A percentile compares a stretch with the other conserved stretches of the same genome.
These are phyloP conservation scores for Hirtodrosophila trivittata DNA, from an alignment of 2,888 invertebrate species.

Conservation along the genomic window DNA sequence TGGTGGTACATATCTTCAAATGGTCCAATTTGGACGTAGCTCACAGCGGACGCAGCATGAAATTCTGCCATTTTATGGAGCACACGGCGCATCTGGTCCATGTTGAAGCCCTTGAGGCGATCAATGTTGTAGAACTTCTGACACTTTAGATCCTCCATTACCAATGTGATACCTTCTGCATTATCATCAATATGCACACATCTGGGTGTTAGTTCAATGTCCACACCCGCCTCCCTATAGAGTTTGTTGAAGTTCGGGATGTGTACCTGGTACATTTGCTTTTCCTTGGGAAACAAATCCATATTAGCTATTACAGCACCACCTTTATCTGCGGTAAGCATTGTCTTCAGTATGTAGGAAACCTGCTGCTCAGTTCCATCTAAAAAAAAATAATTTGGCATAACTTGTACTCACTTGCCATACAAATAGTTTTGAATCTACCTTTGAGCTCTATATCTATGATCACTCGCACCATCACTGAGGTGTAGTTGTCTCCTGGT, in stretches of 20 bases:
- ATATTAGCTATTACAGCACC: slow-evolving; percentile 53
- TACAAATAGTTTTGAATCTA: slow-evolving; percentile 21
- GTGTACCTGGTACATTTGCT: slow-evolving; percentile 68
- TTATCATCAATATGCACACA: slow-evolving; percentile 63
- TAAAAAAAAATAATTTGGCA: slow-evolving; percentile 2
- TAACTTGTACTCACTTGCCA: not conserved
- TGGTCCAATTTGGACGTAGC: slow-evolving; percentile 60
- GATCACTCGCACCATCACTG: slow-evolving; percentile 75
- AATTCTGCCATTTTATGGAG: slow-evolving; percentile 75
- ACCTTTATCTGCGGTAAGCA: slow-evolving; percentile 49
- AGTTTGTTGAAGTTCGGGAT: slow-evolving; percentile 69
- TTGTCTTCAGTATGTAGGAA: slow-evolving; percentile 79
- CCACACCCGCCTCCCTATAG: slow-evolving; percentile 66
- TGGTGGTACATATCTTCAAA: slow-evolving; percentile 42
- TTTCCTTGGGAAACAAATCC: slow-evolving; percentile 80
- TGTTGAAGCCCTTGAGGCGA: slow-evolving; percentile 75
- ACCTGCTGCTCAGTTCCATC: slow-evolving; percentile 55
- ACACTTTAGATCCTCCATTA: slow-evolving; percentile 75
- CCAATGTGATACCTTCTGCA: slow-evolving; percentile 60
- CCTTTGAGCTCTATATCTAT: slow-evolving; percentile 73
- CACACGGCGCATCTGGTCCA: slow-evolving; percentile 67
- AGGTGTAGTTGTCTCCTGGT: slow-evolving; percentile 81
- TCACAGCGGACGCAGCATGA: slow-evolving; percentile 79
- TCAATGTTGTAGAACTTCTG: slow-evolving; percentile 68
- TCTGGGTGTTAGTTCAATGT: slow-evolving; percentile 70